A percentile compares a stretch with the other conserved stretches of the same genome.
Conservation (phyloP, 2,797 vertebrate genomes). For the Fistularia commersonii region DNA sequence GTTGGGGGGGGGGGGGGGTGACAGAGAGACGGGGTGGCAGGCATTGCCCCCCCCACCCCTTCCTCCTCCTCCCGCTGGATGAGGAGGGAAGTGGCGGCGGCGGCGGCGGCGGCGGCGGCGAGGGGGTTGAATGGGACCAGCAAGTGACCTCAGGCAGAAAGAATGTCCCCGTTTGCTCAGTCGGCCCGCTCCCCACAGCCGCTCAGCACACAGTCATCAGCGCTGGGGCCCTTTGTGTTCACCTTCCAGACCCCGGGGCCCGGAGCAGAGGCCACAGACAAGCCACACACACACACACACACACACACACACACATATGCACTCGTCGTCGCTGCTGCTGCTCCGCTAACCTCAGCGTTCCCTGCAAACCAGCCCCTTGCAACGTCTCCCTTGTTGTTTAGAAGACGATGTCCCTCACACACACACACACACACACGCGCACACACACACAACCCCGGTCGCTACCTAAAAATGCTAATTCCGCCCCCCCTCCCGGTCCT, state of each 20-base stretch:
- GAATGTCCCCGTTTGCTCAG: slow-evolving; percentile 95
- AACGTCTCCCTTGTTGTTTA: slow-evolving; percentile 5
- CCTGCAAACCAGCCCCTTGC: slow-evolving; percentile 28
- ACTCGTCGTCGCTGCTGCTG: slow-evolving; percentile 41
- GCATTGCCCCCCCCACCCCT: slow-evolving; percentile 72
- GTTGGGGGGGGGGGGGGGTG: no score
- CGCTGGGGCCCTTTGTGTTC: slow-evolving; percentile 63
- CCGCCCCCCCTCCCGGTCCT: no score
- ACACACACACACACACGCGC: no score
- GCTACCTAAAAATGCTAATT: slow-evolving; percentile 65
- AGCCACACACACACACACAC: no score
- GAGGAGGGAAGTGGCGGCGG: slow-evolving; percentile 55
- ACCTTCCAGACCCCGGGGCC: slow-evolving; percentile 66
- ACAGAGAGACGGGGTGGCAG: slow-evolving; percentile 42
- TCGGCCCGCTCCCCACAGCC: slow-evolving; percentile 74
- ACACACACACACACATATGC: slow-evolving; percentile 56
- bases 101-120: slow-evolving; percentile 73
- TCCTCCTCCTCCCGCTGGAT: slow-evolving; percentile 56
- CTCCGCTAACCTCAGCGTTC: slow-evolving; percentile 40
- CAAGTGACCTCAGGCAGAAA: slow-evolving; percentile 92
- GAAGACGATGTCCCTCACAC: slow-evolving; percentile 22
- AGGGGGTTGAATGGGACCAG: slow-evolving; percentile 87
- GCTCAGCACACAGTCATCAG: slow-evolving; percentile 68
- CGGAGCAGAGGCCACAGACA: slow-evolving; percentile 66
- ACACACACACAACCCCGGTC: no score